These are phyloP conservation scores for Drosophila anomalata DNA, from an alignment of 2,888 invertebrate species.

Conservation along the genomic window DNA sequence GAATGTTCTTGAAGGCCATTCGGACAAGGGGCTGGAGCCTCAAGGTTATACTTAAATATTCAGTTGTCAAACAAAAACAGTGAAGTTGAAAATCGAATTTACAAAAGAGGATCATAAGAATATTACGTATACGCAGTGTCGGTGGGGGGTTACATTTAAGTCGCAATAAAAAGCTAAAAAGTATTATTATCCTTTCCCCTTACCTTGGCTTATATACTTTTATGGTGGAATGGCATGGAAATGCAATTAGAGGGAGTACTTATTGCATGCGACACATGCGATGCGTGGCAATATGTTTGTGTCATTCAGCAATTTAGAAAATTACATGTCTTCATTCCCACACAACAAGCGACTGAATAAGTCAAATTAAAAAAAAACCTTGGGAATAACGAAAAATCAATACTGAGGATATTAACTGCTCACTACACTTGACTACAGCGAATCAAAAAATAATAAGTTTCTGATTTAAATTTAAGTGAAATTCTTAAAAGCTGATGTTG, in stretches of 20 bases:
- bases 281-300: not conserved
- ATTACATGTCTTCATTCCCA: slow-evolving; percentile 49
- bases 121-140: slow-evolving; percentile 34
- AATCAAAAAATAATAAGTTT: not conserved
- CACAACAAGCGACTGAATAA: slow-evolving; percentile 15
- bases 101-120: not conserved
- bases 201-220: slow-evolving; percentile 24
- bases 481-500: not conserved
- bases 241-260: slow-evolving; percentile 43
- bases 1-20: slow-evolving; percentile 65
- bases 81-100: not conserved
- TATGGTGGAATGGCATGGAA: slow-evolving; percentile 61
- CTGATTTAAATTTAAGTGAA: not conserved
- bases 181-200: slow-evolving; percentile 12
- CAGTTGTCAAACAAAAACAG: slow-evolving; percentile 21
- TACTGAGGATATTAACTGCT: not conserved
- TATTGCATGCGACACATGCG: slow-evolving; percentile 45
- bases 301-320: slow-evolving; percentile 52
- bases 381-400: slow-evolving; percentile 19
- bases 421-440: not conserved
- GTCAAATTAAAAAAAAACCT: slow-evolving; percentile 1
- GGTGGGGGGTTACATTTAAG: slow-evolving; percentile 13
- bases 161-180: slow-evolving; percentile 16
- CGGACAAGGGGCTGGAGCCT: slow-evolving; percentile 52
- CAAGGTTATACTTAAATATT: slow-evolving; percentile 52